phyloP scores from a whole-genome alignment of 2,113 vertebrate species.

The Sardina pilchardus region DNA sequence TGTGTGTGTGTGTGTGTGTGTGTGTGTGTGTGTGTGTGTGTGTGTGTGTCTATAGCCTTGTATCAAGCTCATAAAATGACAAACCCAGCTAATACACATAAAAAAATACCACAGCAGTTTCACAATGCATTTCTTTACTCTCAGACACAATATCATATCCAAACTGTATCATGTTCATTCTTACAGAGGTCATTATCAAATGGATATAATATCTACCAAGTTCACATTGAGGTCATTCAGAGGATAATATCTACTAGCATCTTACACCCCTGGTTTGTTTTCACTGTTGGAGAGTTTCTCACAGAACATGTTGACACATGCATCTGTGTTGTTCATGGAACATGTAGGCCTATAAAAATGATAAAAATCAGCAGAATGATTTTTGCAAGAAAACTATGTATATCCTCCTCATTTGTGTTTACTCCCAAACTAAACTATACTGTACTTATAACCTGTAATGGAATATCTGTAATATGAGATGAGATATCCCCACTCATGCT shows the following conservation, averaged over 20 bases:
- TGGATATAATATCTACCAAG: neutral
- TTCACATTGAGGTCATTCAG: neutral
- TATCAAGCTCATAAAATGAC: neutral
- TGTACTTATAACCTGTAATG: slow-evolving; percentile 49
- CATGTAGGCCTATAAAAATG: neutral
- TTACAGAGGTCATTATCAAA: neutral
- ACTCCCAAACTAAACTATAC: slow-evolving; percentile 42
- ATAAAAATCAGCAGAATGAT: slow-evolving; percentile 1
- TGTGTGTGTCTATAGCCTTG: slow-evolving; percentile 27
- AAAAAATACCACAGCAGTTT: too few species aligned
- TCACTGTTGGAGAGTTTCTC: slow-evolving; percentile 5
- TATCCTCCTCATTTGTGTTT: slow-evolving; percentile 30
- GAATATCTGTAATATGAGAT: slow-evolving; percentile 56
- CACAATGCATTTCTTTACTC: too few species aligned
- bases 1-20: neutral
- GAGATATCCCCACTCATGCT: slow-evolving; percentile 60
- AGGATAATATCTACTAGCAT: slow-evolving; percentile 4
- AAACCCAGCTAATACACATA: neutral
- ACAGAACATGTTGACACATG: slow-evolving; percentile 35
- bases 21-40: slow-evolving; percentile 8
- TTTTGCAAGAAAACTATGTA: neutral
- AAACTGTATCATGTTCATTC: neutral
- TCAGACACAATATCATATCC: too few species aligned
- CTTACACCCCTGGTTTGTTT: neutral
- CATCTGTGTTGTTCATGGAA: slow-evolving; percentile 21